A percentile compares a stretch with the other conserved stretches of the same genome.
Conservation (phyloP, 2,888 invertebrate species). For the Cheilosia pagana region DNA sequence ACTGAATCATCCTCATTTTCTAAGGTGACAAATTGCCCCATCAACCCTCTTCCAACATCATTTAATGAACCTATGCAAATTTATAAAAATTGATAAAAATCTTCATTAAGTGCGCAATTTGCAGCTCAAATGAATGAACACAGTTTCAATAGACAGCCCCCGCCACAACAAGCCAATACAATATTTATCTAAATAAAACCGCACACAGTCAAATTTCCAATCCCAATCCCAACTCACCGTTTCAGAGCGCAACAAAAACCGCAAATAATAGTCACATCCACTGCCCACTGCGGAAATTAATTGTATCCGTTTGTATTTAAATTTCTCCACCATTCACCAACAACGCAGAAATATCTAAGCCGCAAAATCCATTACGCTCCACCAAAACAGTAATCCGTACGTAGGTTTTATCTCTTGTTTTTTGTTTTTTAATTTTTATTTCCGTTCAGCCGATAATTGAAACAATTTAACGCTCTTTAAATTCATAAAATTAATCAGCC, state of each 20-base stretch:
- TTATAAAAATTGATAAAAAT: no score
- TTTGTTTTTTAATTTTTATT: slow-evolving; percentile 18
- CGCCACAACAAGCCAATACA: not conserved
- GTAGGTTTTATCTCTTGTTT: slow-evolving; percentile 53
- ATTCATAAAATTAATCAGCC: slow-evolving; percentile 36
- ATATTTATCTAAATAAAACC: not conserved
- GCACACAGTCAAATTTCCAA: not conserved
- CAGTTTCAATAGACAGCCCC: not conserved
- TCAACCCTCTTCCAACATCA: no score
- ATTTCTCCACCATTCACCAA: slow-evolving; percentile 35
- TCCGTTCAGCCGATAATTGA: slow-evolving; percentile 41
- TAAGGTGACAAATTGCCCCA: no score
- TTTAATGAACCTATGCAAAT: no score
- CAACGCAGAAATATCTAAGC: slow-evolving; percentile 29
- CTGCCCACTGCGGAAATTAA: slow-evolving; percentile 53
- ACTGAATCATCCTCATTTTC: no score
- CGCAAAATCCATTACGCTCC: slow-evolving; percentile 58
- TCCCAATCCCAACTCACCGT: slow-evolving; percentile 37
- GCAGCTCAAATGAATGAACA: no score
- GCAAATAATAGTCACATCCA: slow-evolving; percentile 39
- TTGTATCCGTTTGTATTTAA: slow-evolving; percentile 56
- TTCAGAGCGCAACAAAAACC: slow-evolving; percentile 9
- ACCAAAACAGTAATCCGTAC: slow-evolving; percentile 48
- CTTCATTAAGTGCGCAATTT: no score
- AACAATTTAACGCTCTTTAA: slow-evolving; percentile 62